Percentiles rank a stretch among this genome's conserved stretches.
Evolutionary conservation across 2,888 invertebrate genomes (phyloP).

Genomic region (Steinernema scapterisci): DNA sequence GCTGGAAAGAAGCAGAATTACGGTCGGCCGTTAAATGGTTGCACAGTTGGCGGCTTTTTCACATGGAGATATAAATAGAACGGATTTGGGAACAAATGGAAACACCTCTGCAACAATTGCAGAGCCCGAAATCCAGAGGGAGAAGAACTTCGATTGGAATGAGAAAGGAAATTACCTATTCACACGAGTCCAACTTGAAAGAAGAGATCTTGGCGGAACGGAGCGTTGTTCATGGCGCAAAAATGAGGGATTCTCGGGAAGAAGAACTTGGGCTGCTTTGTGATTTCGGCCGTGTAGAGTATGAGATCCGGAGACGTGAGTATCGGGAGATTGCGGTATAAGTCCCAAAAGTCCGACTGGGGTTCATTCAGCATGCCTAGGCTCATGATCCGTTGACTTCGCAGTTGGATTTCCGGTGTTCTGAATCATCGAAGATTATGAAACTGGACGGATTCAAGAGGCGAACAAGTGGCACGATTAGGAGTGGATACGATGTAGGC

Average conservation of each 20-base stretch:
- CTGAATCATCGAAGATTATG: neutral
- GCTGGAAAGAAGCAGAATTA: neutral
- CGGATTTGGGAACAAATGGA: no score
- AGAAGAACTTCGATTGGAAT: no score
- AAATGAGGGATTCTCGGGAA: neutral
- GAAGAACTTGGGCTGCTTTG: neutral
- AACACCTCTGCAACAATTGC: neutral
- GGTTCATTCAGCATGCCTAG: conserved; percentile 27
- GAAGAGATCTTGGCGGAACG: conserved; percentile 15
- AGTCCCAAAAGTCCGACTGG: conserved; percentile 21
- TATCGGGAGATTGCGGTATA: conserved; percentile 16
- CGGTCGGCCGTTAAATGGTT: neutral
- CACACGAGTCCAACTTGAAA: neutral
- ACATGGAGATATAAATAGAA: no score
- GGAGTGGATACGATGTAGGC: no score
- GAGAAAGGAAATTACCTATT: no score
- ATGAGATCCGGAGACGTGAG: neutral
- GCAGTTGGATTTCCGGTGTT: neutral
- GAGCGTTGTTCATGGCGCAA: neutral
- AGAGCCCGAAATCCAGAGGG: no score
- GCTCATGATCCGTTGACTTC: conserved; percentile 8
- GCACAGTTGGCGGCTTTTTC: no score
- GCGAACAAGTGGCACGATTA: neutral
- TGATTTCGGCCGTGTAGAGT: neutral
- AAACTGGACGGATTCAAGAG: no score